Conservation (phyloP, 2,888 invertebrate genomes). For the Lasiommata megera region DNA sequence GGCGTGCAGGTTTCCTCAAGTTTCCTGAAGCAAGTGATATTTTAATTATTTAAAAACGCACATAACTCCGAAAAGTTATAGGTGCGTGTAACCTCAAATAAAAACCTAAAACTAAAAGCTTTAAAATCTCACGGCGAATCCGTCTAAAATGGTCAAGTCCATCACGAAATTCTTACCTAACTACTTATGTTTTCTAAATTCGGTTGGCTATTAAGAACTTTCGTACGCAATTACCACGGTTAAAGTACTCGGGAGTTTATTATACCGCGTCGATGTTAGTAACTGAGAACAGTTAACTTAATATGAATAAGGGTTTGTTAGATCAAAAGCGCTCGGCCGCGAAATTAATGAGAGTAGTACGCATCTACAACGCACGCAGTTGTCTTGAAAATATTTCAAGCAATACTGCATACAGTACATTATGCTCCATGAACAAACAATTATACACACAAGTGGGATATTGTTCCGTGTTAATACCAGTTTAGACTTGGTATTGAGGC, state of each 20-base stretch:
- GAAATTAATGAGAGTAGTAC: constrained; percentile 58
- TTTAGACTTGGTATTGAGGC: too few relatives aligned
- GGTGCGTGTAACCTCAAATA: too few relatives aligned
- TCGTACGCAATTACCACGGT: neutral
- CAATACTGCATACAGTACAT: neutral
- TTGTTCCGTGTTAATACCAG: neutral
- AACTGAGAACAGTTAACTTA: constrained; percentile 40
- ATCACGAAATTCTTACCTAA: too few relatives aligned
- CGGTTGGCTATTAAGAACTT: neutral
- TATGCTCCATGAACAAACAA: constrained; percentile 11
- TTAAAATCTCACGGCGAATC: too few relatives aligned
- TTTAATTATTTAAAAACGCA: too few relatives aligned
- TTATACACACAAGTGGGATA: constrained; percentile 13
- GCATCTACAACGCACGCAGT: constrained; percentile 28
- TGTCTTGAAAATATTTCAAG: constrained; percentile 8
- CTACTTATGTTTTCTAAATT: too few relatives aligned
- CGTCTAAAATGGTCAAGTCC: too few relatives aligned
- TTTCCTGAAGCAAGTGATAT: too few relatives aligned
- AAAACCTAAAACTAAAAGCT: too few relatives aligned
- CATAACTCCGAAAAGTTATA: too few relatives aligned
- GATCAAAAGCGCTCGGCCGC: constrained; percentile 56
- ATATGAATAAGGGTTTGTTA: constrained; percentile 46
- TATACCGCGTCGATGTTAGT: constrained; percentile 1
- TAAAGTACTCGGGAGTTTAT: constrained; percentile 5
- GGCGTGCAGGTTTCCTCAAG: too few relatives aligned